Conservation (phyloP, 2,888 invertebrate genomes). For the Eilema caniola region DNA sequence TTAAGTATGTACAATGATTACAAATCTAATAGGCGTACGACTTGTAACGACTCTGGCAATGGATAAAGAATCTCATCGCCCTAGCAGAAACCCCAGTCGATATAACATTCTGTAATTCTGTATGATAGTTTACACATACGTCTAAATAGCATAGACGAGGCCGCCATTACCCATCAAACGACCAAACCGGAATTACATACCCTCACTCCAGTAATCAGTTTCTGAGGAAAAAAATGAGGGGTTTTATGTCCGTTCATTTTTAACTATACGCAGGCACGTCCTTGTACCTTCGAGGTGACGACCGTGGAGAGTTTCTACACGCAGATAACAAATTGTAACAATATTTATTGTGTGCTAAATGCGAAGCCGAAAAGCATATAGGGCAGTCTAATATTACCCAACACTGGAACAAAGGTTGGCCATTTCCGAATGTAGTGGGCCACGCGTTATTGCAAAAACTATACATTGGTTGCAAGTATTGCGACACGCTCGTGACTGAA, state of each 20-base stretch:
- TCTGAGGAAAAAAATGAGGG: not conserved
- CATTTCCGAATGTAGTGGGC: conserved; percentile 61
- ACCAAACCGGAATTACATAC: not conserved
- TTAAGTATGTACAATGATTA: conserved; percentile 35
- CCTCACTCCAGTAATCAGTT: not conserved
- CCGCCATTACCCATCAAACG: not conserved
- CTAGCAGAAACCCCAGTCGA: not conserved
- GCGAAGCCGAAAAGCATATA: conserved; percentile 27
- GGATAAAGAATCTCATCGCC: not conserved
- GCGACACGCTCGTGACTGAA: conserved; percentile 71
- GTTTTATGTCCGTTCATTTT: not conserved
- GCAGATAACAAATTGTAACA: not conserved
- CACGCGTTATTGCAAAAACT: conserved; percentile 59
- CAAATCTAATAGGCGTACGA: conserved; percentile 30
- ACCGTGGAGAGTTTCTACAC: not conserved
- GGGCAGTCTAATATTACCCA: conserved; percentile 44
- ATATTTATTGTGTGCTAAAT: not conserved
- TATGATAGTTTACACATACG: not conserved
- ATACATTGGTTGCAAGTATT: conserved; percentile 53
- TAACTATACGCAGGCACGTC: not conserved
- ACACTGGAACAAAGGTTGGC: conserved; percentile 63
- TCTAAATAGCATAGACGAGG: not conserved
- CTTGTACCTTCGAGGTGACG: not conserved
- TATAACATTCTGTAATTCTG: not conserved
- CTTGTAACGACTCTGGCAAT: not conserved